Percentiles rank a stretch among this genome's conserved stretches.
Conservation (phyloP, 2,888 invertebrate genomes). For the Neelides folsomi region DNA sequence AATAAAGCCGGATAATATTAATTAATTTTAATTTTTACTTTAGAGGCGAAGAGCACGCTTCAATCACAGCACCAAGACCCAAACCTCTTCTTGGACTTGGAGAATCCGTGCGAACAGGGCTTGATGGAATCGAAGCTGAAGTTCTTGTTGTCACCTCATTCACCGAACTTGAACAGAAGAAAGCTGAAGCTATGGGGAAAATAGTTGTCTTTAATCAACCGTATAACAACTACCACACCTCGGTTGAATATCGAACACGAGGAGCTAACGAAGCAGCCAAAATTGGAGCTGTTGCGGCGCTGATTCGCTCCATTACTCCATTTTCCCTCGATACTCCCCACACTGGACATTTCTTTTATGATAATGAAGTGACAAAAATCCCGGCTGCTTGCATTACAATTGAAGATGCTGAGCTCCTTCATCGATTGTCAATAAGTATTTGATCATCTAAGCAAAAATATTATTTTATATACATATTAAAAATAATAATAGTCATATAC, state of each 20-base stretch:
- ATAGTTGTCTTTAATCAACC: conserved; percentile 15
- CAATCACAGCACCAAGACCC: conserved; percentile 3
- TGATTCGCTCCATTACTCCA: conserved; percentile 38
- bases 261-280: conserved; percentile 37
- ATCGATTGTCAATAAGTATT: conserved; percentile 49
- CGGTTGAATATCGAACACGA: conserved; percentile 35
- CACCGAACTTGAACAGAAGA: conserved; percentile 9
- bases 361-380: conserved; percentile 46
- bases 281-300: conserved; percentile 38
- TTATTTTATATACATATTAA: no score
- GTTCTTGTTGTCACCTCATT: conserved; percentile 11
- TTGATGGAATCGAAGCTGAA: conserved; percentile 8
- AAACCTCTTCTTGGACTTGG: conserved; percentile 12
- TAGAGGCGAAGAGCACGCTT: conserved; percentile 13
- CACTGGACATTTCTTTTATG: conserved; percentile 37
- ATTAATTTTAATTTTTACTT: not conserved
- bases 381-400: conserved; percentile 61
- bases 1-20: no score
- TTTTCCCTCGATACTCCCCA: conserved; percentile 39
- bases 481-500: no score
- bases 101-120: conserved; percentile 7
- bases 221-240: conserved; percentile 9
- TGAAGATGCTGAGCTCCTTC: conserved; percentile 62
- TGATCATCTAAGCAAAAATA: not conserved
- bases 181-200: conserved; percentile 8